Base-by-base conservation (phyloP, 2,888 invertebrate genomes). In the Drosophila merina region DNA sequence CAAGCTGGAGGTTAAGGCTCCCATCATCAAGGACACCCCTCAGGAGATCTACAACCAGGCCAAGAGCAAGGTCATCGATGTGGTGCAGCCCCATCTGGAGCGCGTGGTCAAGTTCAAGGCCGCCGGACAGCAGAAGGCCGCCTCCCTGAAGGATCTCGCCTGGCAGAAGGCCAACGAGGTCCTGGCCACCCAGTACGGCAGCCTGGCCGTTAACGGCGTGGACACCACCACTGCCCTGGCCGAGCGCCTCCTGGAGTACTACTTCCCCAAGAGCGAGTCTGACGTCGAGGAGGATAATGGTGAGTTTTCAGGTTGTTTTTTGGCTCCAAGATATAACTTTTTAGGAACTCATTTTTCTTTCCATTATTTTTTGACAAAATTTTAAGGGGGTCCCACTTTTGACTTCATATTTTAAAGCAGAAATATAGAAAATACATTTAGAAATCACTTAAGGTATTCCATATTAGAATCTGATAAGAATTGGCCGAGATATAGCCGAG, bases 111-210 rank as follows among this genome's bases (percentile, higher is more conserved):
- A 91, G 72, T 82, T 91, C 47, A 91, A 87, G 69, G 75, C 91
- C 3, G 90, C 88, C 4, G 91, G 91, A 0, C 92, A 93, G 72
- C 92, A 93, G 69, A 94, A 94, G 77, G 95, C 95, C 0, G 91
- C 93, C 20, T 94, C 93, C 0, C 92, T 95, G 10, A 94, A 94
- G 90, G 94, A 95, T 82, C 91, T 94, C 1, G 94, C 95, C 57
- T 95, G 95, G 95, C 93, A 94, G 59, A 95, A 95, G 82, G 95
- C 95, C 12, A 95, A 95, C 89, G 93, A 94, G 51, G 93, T 96
- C 55, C 92, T 96, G 50, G 94, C 94, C 31, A 95, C 95, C 4
- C 94, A 94, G 50, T 94, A 94, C 85, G 96, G 95, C 2, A 94
- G 93, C 87, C 93, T 93, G 83, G 95, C 95, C 0, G 92, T 95